These are phyloP conservation scores for Lepidochrysops patricia DNA, from an alignment of 2,888 invertebrate species.

Conservation along the genomic window DNA sequence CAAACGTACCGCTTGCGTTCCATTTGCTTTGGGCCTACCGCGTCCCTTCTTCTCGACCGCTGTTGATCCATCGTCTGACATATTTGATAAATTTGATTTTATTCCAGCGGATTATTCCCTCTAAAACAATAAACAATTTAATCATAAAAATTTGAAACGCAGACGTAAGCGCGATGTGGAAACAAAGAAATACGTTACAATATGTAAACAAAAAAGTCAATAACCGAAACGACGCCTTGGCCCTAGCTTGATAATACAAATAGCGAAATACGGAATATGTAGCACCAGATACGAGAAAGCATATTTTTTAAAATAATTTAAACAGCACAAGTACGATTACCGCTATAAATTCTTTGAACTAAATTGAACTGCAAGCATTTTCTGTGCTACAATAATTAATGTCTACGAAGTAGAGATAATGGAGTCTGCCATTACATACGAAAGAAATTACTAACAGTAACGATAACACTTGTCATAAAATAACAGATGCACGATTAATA, in stretches of 20 bases:
- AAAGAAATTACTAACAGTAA: conserved; percentile 26
- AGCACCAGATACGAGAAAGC: not conserved
- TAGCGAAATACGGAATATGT: conserved; percentile 16
- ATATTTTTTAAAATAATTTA: not conserved
- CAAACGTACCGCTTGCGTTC: conserved; percentile 56
- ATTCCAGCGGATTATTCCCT: conserved; percentile 32
- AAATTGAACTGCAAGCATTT: not conserved
- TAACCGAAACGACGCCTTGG: conserved; percentile 38
- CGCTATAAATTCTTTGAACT: not conserved
- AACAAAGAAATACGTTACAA: conserved; percentile 23
- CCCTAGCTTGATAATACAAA: conserved; percentile 25
- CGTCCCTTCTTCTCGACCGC: conserved; percentile 71
- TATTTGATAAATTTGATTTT: conserved; percentile 38
- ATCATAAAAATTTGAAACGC: conserved; percentile 11
- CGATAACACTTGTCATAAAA: conserved; percentile 6
- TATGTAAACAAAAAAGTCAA: conserved; percentile 41
- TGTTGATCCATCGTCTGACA: conserved; percentile 72
- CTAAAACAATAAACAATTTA: conserved; percentile 33
- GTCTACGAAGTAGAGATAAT: conserved; percentile 29
- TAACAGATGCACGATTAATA: not conserved
- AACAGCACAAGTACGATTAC: not conserved
- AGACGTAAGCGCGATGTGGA: conserved; percentile 8
- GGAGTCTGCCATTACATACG: conserved; percentile 53
- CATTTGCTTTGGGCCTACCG: conserved; percentile 69
- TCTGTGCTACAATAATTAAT: not conserved